A percentile compares a stretch with the other conserved stretches of the same genome.
Conservation (phyloP, 2,113 vertebrate species). For the Archocentrus centrarchus region DNA sequence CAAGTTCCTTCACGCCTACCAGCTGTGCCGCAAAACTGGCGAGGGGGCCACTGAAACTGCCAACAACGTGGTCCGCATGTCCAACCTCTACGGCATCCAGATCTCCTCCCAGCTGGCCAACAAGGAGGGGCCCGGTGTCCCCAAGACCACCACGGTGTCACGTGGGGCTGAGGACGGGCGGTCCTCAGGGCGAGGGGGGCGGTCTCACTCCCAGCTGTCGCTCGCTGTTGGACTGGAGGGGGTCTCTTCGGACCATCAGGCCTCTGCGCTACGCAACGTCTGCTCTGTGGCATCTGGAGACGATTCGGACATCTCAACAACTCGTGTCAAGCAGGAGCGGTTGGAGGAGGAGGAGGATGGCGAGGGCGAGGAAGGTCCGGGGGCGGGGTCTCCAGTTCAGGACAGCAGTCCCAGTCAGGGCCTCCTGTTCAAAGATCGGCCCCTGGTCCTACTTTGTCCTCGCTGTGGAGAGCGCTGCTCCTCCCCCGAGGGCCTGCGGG, state of each 20-base stretch:
- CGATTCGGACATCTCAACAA: conserved; percentile 78
- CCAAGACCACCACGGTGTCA: conserved; percentile 76
- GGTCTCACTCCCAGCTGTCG: conserved; percentile 84
- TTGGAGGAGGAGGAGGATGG: conserved; percentile 84
- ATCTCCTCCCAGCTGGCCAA: conserved; percentile 90
- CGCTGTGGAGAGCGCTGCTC: conserved; percentile 93
- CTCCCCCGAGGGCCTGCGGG: conserved; percentile 85
- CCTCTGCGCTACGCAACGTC: conserved; percentile 67
- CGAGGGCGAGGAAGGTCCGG: conserved; percentile 72
- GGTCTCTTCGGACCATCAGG: conserved; percentile 77
- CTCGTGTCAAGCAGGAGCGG: conserved; percentile 89
- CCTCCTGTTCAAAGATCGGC: conserved; percentile 77
- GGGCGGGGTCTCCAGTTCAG: conserved; percentile 74
- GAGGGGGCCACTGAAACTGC: conserved; percentile 82
- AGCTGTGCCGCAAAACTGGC: conserved; percentile 86
- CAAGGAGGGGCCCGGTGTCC: conserved; percentile 77
- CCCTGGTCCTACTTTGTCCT: conserved; percentile 86
- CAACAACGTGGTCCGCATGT: conserved; percentile 87
- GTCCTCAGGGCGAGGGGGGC: conserved; percentile 72
- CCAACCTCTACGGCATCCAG: conserved; percentile 97
- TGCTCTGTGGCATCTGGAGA: conserved; percentile 80
- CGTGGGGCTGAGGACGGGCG: conserved; percentile 71
- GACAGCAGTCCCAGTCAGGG: conserved; percentile 68
- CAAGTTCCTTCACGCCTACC: conserved; percentile 95
- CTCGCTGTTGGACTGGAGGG: conserved; percentile 88